These are phyloP conservation scores for Galaxea fascicularis DNA, from an alignment of 92 coral and sea anemone species.

Conservation along the genomic window DNA sequence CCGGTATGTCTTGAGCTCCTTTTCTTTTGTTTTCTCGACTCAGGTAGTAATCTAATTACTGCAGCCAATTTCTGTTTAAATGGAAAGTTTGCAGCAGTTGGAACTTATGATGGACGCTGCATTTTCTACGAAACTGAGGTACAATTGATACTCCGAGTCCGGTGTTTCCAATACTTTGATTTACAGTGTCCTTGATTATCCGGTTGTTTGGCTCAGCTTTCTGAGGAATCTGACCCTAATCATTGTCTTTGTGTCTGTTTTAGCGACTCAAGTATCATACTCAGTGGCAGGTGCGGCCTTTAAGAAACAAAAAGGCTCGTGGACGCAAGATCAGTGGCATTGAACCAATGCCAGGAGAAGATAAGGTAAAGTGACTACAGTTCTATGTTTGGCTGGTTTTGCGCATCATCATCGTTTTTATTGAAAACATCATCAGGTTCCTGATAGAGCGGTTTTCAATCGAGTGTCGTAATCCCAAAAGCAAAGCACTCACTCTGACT, in stretches of 20 bases:
- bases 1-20: too few species aligned
- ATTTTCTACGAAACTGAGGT: constrained; percentile 99
- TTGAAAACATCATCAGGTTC: too few species aligned
- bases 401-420: too few species aligned
- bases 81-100: constrained; percentile 96
- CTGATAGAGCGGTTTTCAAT: too few species aligned
- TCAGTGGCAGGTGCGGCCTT: constrained; percentile 97
- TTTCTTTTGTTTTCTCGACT: not conserved
- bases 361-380: constrained; percentile 67
- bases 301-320: constrained; percentile 89
- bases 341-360: constrained; percentile 99
- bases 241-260: not conserved
- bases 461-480: too few species aligned
- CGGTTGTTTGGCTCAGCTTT: not conserved
- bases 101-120: constrained; percentile 97
- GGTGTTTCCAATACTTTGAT: not conserved
- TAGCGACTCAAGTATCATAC: constrained; percentile 98
- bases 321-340: constrained; percentile 98
- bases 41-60: constrained; percentile 94
- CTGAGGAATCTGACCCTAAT: not conserved
- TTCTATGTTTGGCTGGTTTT: too few species aligned
- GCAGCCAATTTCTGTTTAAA: constrained; percentile 98
- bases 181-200: not conserved
- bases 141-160: not conserved
- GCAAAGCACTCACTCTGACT: too few species aligned